Percentiles rank a stretch among this genome's conserved stretches.
These are phyloP conservation scores for Heliconius congener DNA, from an alignment of 1,140 invertebrate genomes.

Conservation along the genomic window DNA sequence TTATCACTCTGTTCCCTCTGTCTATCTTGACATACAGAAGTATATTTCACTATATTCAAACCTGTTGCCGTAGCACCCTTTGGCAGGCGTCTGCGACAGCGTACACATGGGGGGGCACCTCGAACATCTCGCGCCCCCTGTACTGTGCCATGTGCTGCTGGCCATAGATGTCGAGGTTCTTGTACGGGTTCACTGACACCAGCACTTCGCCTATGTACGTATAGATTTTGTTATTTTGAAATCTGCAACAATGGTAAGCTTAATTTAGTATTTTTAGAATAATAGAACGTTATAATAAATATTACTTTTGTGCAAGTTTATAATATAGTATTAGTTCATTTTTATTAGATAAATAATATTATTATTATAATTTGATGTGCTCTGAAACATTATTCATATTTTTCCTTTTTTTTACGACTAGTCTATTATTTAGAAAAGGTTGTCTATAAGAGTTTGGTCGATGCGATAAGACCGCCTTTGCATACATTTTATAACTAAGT, in stretches of 20 bases:
- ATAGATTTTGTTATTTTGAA: slow-evolving; percentile 93
- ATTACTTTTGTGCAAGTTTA: no score
- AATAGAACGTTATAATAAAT: no score
- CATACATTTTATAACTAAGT: no score
- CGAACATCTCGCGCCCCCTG: slow-evolving; percentile 94
- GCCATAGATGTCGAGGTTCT: slow-evolving; percentile 92
- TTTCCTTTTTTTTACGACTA: no score
- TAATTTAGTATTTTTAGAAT: background rate
- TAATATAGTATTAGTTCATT: no score
- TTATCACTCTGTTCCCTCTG: background rate
- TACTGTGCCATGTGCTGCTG: slow-evolving; percentile 90
- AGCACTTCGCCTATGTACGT: slow-evolving; percentile 97
- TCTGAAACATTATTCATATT: no score
- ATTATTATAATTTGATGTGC: no score
- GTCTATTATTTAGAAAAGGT: no score
- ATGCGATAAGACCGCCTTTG: no score
- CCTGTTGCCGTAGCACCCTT: slow-evolving; percentile 92
- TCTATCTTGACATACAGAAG: background rate
- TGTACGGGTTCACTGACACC: slow-evolving; percentile 95
- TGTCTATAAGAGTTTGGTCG: no score
- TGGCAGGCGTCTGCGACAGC: slow-evolving; percentile 97
- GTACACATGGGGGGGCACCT: slow-evolving; percentile 96
- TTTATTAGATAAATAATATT: no score
- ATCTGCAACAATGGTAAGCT: slow-evolving; percentile 83
- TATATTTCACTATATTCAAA: slow-evolving; percentile 27